A percentile compares a stretch with the other conserved stretches of the same genome.
These are phyloP conservation scores for Vespertilio murinus DNA, from an alignment of 2,797 vertebrate genomes.

Conservation along the genomic window DNA sequence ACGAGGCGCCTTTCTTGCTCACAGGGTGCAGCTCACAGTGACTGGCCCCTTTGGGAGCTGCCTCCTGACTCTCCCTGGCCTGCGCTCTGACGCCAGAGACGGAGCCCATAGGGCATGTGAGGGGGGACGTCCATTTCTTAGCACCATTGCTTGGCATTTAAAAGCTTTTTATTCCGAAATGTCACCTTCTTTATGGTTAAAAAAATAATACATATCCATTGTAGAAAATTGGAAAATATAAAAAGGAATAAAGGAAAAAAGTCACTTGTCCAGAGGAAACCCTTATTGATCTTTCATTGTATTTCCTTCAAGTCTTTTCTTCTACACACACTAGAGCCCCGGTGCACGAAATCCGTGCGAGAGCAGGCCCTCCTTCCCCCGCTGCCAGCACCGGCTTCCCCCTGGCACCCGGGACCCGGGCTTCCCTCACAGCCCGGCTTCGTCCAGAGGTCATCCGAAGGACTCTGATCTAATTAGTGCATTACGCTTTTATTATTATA, in stretches of 20 bases:
- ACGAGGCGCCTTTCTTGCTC: background rate
- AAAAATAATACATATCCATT: background rate
- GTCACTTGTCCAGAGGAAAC: background rate
- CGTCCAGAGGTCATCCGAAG: too few species aligned
- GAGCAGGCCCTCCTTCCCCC: too few species aligned
- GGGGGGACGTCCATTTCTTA: background rate
- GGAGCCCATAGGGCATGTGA: background rate
- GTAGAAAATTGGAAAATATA: background rate
- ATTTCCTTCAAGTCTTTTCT: background rate
- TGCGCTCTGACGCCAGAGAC: background rate
- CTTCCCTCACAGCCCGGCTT: too few species aligned
- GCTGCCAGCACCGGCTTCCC: too few species aligned
- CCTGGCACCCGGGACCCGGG: too few species aligned
- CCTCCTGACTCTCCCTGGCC: background rate
- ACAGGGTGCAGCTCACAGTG: background rate
- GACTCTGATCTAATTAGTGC: too few species aligned
- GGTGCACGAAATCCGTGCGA: too few species aligned
- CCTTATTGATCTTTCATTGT: background rate
- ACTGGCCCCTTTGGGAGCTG: background rate
- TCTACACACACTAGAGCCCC: too few species aligned
- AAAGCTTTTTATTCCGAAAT: background rate
- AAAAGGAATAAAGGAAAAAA: background rate
- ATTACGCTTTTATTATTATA: too few species aligned
- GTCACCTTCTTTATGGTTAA: background rate
- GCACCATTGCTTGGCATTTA: background rate